phyloP scores from a whole-genome alignment of 2,113 vertebrate genomes.

The Platichthys stellatus region DNA sequence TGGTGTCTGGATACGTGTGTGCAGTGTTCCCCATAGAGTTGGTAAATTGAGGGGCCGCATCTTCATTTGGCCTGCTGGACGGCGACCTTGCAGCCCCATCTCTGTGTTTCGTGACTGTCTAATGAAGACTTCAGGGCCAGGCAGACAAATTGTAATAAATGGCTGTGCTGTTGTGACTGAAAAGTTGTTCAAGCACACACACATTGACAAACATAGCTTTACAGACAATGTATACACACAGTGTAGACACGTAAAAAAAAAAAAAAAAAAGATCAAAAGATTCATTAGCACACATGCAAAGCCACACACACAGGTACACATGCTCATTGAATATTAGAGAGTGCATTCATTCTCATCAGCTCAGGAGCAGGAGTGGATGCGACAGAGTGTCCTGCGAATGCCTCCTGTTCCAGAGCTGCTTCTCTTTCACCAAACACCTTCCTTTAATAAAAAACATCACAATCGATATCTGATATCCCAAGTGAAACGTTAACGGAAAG shows the following conservation, averaged over 20 bases:
- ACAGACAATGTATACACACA: slow-evolving; percentile 18
- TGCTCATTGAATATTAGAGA: slow-evolving; percentile 60
- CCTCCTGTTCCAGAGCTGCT: slow-evolving; percentile 41
- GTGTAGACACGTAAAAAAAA: not conserved
- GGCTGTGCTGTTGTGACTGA: slow-evolving; percentile 47
- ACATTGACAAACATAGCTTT: slow-evolving; percentile 13
- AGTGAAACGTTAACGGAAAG: slow-evolving; percentile 59
- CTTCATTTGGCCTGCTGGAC: slow-evolving; percentile 65
- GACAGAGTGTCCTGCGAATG: slow-evolving; percentile 55
- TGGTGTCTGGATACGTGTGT: slow-evolving; percentile 10
- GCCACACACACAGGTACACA: not conserved
- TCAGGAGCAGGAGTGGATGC: slow-evolving; percentile 45
- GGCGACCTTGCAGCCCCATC: slow-evolving; percentile 71
- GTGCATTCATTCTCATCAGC: slow-evolving; percentile 78
- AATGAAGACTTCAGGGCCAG: slow-evolving; percentile 83
- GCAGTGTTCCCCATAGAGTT: slow-evolving; percentile 55
- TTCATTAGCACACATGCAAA: slow-evolving; percentile 3
- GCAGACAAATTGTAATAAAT: slow-evolving; percentile 82
- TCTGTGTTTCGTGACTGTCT: slow-evolving; percentile 59
- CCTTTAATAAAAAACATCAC: slow-evolving; percentile 78
- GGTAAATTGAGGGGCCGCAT: slow-evolving; percentile 64
- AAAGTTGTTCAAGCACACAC: not conserved
- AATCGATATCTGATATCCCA: slow-evolving; percentile 63
- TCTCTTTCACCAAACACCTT: slow-evolving; percentile 40
- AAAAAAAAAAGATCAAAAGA: not conserved